Base-by-base conservation (phyloP, 2,888 invertebrate species). In the Cheilosia impressa region DNA sequence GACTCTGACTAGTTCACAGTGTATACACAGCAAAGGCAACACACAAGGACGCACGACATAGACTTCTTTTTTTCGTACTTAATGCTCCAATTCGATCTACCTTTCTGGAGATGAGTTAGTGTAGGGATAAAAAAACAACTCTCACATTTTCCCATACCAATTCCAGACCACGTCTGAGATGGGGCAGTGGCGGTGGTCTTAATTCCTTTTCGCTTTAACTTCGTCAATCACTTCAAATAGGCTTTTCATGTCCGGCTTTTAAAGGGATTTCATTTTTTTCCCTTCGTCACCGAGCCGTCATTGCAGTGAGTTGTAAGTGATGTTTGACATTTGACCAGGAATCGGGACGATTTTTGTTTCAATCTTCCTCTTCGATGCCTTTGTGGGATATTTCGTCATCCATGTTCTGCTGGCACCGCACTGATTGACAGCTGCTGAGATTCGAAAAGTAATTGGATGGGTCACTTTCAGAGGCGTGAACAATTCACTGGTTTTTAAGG, bases 381-480 rank as follows among this genome's bases (percentile, higher is more conserved):
- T 53, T 24, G 41, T 27, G 17, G 43, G 22, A 5, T 19, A 1
- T 47, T 15, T 9, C 24, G 45, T 10, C 22, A 24, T 17, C 27
- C 45, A 6, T 27, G 43, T 19, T 43, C 13, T 3, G 17, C 15
- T 45, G n/a, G n/a, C 1, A 19, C 45, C 58, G n/a, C 52, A 43
- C 50, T 75, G 75, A 75, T 75, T 75, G 75, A 75, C 75, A 75
- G 75, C 58, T 75, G 65, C 22, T 47, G 41, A 58, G 75, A 75
- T 75, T 75, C 57, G 31, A 41, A 57, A 58, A 66, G 19, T 75
- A 75, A 75, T 75, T 75, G 75, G 66, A 75, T 75, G 50, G 75
- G 75, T 41, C 65, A 50, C 50, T 38, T 24, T 10, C 13, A 7
- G 31, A 17, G 31, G 47, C 27, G 22, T 50, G 4, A 47, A 41